Conservation (phyloP, 1,140 invertebrate genomes). For the Pollicipes pollicipes region DNA sequence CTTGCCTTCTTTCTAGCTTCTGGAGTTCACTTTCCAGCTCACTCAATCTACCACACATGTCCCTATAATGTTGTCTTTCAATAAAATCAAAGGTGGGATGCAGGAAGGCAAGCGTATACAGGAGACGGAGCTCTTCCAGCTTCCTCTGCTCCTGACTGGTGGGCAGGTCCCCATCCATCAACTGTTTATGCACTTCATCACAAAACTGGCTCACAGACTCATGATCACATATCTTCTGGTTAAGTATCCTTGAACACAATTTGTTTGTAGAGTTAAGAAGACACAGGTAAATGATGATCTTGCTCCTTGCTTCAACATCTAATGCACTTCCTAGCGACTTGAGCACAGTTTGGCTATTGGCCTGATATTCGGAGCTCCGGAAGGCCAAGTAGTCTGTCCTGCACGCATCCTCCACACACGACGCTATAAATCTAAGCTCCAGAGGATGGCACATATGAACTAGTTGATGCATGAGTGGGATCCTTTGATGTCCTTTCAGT, state of each 20-base stretch:
- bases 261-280: constrained; percentile 2
- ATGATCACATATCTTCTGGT: background rate
- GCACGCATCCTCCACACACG: background rate
- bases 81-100: constrained; percentile 4
- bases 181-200: background rate
- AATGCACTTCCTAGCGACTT: background rate
- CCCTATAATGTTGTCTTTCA: constrained; percentile 2
- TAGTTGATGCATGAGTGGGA: background rate
- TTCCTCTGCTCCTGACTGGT: background rate
- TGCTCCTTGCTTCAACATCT: background rate
- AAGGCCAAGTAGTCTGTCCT: background rate
- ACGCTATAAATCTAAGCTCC: background rate
- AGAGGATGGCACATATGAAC: constrained; percentile 2
- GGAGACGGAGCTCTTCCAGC: background rate
- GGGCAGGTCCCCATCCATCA: background rate
- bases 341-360: background rate
- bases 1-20: background rate
- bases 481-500: background rate
- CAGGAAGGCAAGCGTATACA: background rate
- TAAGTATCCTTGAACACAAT: background rate
- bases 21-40: background rate
- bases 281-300: constrained; percentile 3
- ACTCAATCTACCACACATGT: background rate
- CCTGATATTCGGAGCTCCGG: background rate
- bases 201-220: background rate